Evolutionary conservation across 2,797 vertebrate genomes (phyloP).

Genomic region (Harpagifer antarcticus): DNA sequence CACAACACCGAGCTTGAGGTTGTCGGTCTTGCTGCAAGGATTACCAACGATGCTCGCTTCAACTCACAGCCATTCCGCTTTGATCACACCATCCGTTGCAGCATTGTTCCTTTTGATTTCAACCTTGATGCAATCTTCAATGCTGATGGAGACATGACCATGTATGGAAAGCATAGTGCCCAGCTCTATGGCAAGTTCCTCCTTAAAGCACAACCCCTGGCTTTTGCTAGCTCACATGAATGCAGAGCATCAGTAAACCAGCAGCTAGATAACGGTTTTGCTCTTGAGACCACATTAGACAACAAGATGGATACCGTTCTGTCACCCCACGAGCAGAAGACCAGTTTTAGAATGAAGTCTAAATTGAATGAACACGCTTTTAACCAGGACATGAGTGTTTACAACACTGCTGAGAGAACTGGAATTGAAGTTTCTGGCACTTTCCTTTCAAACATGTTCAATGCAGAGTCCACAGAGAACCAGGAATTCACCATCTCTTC

Average conservation of each 20-base stretch:
- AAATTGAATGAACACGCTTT: constrained; percentile 90
- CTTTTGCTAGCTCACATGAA: constrained; percentile 89
- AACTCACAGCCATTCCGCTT: constrained; percentile 88
- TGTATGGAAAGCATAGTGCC: constrained; percentile 88
- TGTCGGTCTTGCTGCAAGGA: constrained; percentile 86
- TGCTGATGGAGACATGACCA: constrained; percentile 86
- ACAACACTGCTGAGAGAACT: constrained; percentile 88
- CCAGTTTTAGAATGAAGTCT: constrained; percentile 86
- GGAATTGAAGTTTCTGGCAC: constrained; percentile 87
- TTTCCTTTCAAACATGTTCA: constrained; percentile 85
- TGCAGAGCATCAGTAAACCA: constrained; percentile 89
- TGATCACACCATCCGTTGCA: constrained; percentile 85
- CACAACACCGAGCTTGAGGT: constrained; percentile 89
- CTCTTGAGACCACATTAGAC: constrained; percentile 64
- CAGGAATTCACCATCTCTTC: constrained; percentile 90
- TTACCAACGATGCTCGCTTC: constrained; percentile 86
- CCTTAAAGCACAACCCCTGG: constrained; percentile 90
- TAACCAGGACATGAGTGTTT: constrained; percentile 86
- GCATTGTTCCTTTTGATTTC: constrained; percentile 88
- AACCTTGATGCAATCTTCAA: constrained; percentile 87
- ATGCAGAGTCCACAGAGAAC: constrained; percentile 73
- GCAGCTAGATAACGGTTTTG: constrained; percentile 68
- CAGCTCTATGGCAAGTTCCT: constrained; percentile 92
- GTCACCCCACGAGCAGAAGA: constrained; percentile 59
- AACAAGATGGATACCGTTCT: constrained; percentile 58